Evolutionary conservation across 2,888 invertebrate species (phyloP).

Genomic region (Cephalotes varians): DNA sequence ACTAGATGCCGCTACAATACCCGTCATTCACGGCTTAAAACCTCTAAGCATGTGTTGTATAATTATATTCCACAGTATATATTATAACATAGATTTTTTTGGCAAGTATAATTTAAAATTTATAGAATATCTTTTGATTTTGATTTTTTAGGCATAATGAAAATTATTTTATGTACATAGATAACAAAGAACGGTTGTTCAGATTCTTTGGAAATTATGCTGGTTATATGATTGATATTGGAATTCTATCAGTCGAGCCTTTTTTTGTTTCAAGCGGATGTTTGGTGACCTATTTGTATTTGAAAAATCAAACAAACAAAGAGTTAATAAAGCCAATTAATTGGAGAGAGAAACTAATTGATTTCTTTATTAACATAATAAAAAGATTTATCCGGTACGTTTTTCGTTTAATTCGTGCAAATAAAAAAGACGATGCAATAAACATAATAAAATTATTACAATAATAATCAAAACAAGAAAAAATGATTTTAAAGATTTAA

Average conservation of each 20-base stretch:
- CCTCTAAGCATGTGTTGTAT: slow-evolving; percentile 88
- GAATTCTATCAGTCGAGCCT: slow-evolving; percentile 86
- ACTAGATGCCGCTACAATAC: slow-evolving; percentile 81
- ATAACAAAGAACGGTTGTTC: slow-evolving; percentile 81
- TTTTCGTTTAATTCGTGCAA: background rate
- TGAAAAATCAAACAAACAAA: slow-evolving; percentile 66
- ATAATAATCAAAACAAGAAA: background rate
- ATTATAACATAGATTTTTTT: slow-evolving; percentile 83
- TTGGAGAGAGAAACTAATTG: slow-evolving; percentile 53
- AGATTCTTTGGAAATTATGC: slow-evolving; percentile 82
- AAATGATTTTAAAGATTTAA: background rate
- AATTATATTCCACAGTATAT: slow-evolving; percentile 86
- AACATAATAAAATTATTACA: background rate
- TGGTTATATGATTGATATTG: slow-evolving; percentile 85
- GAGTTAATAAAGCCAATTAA: slow-evolving; percentile 62
- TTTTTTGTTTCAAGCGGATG: slow-evolving; percentile 86
- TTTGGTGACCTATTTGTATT: slow-evolving; percentile 78
- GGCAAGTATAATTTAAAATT: slow-evolving; percentile 72
- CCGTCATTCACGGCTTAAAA: slow-evolving; percentile 86
- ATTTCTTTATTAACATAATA: slow-evolving; percentile 75
- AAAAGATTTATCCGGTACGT: slow-evolving; percentile 85
- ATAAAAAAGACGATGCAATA: background rate
- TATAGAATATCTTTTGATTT: background rate
- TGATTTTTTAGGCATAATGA: background rate
- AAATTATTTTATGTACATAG: slow-evolving; percentile 61